Percentiles rank a stretch among this genome's conserved stretches.
phyloP scores from a whole-genome alignment of 1,140 invertebrate genomes.

The Araneus ventricosus region DNA sequence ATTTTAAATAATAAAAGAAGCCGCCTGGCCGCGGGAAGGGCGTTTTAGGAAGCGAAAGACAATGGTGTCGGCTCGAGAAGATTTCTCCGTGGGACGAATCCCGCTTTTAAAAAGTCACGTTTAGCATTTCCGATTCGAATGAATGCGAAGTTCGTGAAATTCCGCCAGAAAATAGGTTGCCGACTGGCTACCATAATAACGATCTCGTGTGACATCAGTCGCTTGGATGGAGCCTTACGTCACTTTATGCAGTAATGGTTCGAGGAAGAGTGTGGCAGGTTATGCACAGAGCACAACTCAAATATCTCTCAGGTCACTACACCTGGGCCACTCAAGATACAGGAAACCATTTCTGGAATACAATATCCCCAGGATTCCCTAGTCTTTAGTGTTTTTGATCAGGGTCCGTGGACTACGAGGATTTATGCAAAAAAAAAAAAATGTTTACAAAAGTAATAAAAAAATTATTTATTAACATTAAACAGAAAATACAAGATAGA shows the following conservation, averaged over 20 bases:
- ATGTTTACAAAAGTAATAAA: no score
- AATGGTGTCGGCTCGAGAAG: neutral
- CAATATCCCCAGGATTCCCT: no score
- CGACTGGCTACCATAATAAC: neutral
- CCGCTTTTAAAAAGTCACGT: constrained; percentile 28
- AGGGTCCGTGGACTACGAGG: no score
- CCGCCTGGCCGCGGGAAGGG: neutral
- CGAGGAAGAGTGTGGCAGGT: neutral
- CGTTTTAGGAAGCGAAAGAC: neutral
- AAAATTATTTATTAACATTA: no score
- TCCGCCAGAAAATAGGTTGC: neutral
- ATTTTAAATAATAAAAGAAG: constrained; percentile 30
- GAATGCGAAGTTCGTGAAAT: constrained; percentile 57
- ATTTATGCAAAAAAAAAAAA: no score
- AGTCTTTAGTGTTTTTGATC: no score
- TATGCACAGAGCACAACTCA: no score
- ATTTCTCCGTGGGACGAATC: constrained; percentile 21
- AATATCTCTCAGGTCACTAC: neutral
- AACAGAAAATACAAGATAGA: no score
- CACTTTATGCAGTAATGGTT: neutral
- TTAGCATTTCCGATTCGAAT: constrained; percentile 7
- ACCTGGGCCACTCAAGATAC: neutral
- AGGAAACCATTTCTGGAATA: no score
- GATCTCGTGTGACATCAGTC: constrained; percentile 9
- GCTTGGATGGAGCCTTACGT: neutral